Percentiles rank a stretch among this genome's conserved stretches.
Conservation (phyloP, 2,113 vertebrate genomes). For the Andinoacara biseriatus region DNA sequence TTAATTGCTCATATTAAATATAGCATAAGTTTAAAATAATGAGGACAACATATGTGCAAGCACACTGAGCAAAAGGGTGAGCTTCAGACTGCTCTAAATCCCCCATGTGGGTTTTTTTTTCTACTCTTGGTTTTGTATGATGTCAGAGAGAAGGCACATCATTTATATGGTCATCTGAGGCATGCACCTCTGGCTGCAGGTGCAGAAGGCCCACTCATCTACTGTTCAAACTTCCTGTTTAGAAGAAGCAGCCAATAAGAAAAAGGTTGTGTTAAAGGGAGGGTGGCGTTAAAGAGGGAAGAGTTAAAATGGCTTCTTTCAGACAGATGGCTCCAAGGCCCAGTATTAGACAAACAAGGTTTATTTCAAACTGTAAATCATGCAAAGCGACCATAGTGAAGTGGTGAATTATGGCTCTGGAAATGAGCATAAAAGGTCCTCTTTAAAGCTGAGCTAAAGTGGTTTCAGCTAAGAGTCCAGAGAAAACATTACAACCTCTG, state of each 20-base stretch:
- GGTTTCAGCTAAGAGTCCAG: conserved; percentile 8
- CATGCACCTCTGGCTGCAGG: background rate
- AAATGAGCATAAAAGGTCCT: background rate
- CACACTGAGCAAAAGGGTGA: too few species aligned
- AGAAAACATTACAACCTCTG: conserved; percentile 7
- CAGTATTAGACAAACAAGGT: background rate
- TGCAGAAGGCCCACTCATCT: background rate
- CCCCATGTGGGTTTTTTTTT: background rate
- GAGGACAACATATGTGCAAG: too few species aligned
- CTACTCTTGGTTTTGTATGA: background rate
- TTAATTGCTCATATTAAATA: background rate
- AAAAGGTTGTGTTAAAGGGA: background rate
- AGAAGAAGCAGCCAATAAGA: background rate
- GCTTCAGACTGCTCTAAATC: too few species aligned
- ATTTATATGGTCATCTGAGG: background rate
- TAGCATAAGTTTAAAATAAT: too few species aligned
- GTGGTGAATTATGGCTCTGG: fast-evolving
- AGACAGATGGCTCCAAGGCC: background rate
- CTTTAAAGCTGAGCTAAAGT: conserved; percentile 15
- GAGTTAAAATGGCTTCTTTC: background rate
- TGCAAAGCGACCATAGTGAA: background rate
- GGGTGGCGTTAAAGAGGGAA: background rate
- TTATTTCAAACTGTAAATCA: background rate
- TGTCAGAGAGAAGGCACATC: background rate
- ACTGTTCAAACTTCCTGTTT: background rate